Evolutionary conservation across 1,140 invertebrate genomes (phyloP).

Genomic region (Ylistrum balloti): DNA sequence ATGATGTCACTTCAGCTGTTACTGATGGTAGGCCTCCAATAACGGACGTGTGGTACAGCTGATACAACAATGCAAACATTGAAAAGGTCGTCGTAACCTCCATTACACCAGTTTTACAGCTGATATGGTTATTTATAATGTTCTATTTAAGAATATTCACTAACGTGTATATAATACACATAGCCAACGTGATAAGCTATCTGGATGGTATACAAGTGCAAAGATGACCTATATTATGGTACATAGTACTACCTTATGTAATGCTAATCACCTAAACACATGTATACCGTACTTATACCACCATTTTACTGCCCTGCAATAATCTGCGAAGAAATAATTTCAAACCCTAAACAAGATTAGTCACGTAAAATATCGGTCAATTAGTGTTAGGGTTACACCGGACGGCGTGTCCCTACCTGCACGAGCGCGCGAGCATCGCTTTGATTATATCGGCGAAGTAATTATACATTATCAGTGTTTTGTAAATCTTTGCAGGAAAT

Average conservation of each 20-base stretch:
- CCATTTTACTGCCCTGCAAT: no score
- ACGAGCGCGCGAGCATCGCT: slow-evolving; percentile 7
- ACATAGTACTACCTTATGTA: no score
- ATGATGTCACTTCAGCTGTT: background rate
- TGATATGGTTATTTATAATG: background rate
- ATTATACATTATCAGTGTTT: slow-evolving; percentile 11
- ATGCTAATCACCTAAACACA: no score
- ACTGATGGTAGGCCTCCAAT: background rate
- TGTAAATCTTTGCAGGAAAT: slow-evolving; percentile 23
- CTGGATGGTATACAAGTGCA: no score
- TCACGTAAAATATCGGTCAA: slow-evolving; percentile 37
- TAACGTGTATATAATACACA: no score
- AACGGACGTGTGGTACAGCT: background rate
- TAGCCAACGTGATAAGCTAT: no score
- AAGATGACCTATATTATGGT: no score
- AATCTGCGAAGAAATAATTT: background rate
- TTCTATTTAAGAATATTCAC: no score
- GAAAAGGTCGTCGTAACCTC: background rate
- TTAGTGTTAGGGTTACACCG: background rate
- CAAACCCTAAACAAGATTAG: background rate
- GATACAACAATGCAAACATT: background rate
- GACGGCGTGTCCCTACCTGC: slow-evolving; percentile 14
- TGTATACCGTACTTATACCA: no score
- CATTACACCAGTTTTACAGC: background rate
- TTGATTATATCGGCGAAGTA: slow-evolving; percentile 29